Evolutionary conservation across 2,888 invertebrate species (phyloP).

Genomic region (Dendrolimus pini): DNA sequence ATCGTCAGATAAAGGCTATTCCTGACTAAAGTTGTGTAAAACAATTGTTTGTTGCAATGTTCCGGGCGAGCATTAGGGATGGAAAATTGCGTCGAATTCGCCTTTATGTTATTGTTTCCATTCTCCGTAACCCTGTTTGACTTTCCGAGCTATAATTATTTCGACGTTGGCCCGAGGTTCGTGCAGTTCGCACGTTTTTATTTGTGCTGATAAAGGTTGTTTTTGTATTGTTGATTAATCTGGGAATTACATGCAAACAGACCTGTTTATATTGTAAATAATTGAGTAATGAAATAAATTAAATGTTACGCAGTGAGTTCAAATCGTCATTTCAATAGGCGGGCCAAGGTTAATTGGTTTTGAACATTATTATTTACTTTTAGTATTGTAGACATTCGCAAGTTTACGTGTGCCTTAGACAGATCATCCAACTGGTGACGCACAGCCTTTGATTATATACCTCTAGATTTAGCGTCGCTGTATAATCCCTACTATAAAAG

Average conservation of each 20-base stretch:
- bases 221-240: background rate
- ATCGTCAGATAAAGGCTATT: slow-evolving; percentile 28
- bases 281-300: too few species aligned
- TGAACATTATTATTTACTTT: too few species aligned
- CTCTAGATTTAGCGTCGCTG: too few species aligned
- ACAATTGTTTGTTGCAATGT: slow-evolving; percentile 23
- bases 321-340: too few species aligned
- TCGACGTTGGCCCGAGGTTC: background rate
- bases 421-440: too few species aligned
- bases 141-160: background rate
- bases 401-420: too few species aligned
- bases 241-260: background rate
- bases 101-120: background rate
- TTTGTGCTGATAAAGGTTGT: background rate
- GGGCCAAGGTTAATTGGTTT: too few species aligned
- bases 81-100: background rate
- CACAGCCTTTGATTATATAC: too few species aligned
- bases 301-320: too few species aligned
- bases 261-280: background rate
- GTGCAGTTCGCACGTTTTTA: background rate
- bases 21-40: slow-evolving; percentile 24
- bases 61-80: background rate
- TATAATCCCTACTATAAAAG: too few species aligned
- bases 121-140: background rate
- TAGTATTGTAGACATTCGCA: too few species aligned